These are phyloP conservation scores for Pseudochirops corinnae DNA, from an alignment of 2,797 vertebrate species.

Conservation along the genomic window DNA sequence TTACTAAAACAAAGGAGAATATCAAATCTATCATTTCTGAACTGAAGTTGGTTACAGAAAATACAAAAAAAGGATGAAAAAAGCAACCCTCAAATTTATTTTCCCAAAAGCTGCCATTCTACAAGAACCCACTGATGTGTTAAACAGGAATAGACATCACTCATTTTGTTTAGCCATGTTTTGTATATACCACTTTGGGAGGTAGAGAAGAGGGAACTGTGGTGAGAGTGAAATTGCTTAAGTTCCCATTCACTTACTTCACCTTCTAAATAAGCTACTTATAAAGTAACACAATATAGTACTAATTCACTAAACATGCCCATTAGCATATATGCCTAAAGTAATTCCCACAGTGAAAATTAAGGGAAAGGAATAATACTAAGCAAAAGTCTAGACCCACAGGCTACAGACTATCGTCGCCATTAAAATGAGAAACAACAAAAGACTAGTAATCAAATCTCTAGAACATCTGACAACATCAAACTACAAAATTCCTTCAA, in stretches of 20 bases:
- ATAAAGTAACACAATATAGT: slow-evolving; percentile 65
- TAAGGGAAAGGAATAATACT: slow-evolving; percentile 65
- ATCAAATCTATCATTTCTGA: not conserved
- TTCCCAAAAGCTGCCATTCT: not conserved
- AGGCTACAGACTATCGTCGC: slow-evolving; percentile 76
- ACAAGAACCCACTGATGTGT: not conserved
- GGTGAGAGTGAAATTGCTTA: not conserved
- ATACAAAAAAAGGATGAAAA: not conserved
- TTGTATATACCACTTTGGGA: not conserved
- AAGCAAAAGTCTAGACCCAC: slow-evolving; percentile 65
- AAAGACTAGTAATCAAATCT: slow-evolving; percentile 75
- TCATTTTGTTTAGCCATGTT: not conserved
- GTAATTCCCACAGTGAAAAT: slow-evolving; percentile 77
- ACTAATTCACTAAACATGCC: slow-evolving; percentile 76
- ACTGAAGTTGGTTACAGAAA: not conserved
- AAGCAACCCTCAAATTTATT: not conserved
- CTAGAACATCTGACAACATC: slow-evolving; percentile 73
- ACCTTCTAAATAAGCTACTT: slow-evolving; percentile 63
- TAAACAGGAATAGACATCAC: not conserved
- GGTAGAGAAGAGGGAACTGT: not conserved
- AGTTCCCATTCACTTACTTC: not conserved
- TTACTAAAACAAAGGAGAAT: not conserved
- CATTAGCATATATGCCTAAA: slow-evolving; percentile 73
- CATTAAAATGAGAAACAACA: slow-evolving; percentile 76
- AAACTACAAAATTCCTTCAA: slow-evolving; percentile 66